phyloP scores from a whole-genome alignment of 2,113 vertebrate genomes.

The Donacobius atricapilla region DNA sequence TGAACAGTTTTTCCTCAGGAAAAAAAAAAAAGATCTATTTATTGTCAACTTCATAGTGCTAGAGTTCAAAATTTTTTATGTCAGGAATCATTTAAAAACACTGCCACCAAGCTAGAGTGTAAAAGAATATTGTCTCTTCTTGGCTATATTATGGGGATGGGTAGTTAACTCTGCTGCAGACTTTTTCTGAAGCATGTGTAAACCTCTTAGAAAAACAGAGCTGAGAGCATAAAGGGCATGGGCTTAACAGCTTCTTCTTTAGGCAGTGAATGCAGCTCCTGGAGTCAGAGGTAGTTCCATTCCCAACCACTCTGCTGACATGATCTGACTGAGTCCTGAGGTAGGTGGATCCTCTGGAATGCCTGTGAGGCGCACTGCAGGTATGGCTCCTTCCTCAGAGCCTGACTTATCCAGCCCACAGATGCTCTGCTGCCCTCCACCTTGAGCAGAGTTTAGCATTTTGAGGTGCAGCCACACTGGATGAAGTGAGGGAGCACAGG shows the following conservation, averaged over 20 bases:
- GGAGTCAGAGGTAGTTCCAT: constrained; percentile 25
- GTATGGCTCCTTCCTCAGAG: background rate
- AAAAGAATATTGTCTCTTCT: background rate
- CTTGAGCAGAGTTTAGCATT: background rate
- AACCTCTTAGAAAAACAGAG: constrained; percentile 38
- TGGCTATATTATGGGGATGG: background rate
- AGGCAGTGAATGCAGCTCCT: constrained; percentile 8
- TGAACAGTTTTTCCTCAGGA: background rate
- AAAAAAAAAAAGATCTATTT: background rate
- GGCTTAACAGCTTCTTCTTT: constrained; percentile 37
- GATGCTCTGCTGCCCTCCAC: background rate
- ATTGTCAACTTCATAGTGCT: background rate
- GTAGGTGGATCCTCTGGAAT: background rate
- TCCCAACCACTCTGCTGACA: background rate
- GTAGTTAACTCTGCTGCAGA: background rate
- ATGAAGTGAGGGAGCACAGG: background rate
- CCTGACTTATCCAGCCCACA: background rate
- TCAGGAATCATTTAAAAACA: background rate
- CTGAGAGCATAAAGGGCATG: background rate
- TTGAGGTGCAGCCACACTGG: background rate
- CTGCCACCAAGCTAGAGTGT: background rate
- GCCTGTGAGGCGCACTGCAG: background rate
- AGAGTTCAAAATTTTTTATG: background rate
- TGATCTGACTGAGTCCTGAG: background rate
- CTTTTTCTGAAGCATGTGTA: background rate